phyloP scores from a whole-genome alignment of 2,797 vertebrate genomes.

The Furcifer pardalis region DNA sequence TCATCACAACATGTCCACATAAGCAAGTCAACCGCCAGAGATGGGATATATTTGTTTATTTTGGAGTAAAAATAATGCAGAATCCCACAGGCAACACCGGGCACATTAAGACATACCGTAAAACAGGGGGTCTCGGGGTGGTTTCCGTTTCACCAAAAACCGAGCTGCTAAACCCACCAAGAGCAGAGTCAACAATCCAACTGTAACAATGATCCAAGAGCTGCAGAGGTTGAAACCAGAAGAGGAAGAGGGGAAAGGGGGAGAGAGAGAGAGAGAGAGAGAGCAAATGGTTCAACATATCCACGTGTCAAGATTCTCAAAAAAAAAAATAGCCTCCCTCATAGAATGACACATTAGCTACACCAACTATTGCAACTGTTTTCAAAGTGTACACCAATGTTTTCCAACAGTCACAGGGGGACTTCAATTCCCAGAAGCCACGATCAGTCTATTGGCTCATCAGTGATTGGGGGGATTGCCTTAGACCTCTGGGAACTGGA shows the following conservation, averaged over 20 bases:
- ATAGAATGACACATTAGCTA: not conserved
- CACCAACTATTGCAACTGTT: not conserved
- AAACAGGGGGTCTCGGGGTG: slow-evolving; percentile 88
- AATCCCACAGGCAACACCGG: too few species aligned
- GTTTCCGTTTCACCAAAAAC: slow-evolving; percentile 84
- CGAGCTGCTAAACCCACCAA: slow-evolving; percentile 78
- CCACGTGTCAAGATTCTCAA: not conserved
- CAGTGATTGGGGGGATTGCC: too few species aligned
- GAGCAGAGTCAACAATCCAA: slow-evolving; percentile 80
- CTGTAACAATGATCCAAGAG: slow-evolving; percentile 80
- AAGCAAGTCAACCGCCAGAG: not conserved
- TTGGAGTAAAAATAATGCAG: too few species aligned
- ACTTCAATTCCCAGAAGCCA: too few species aligned
- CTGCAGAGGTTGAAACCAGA: slow-evolving; percentile 68
- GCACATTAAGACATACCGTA: slow-evolving; percentile 79
- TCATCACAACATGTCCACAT: not conserved
- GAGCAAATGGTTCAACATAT: too few species aligned
- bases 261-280: not conserved
- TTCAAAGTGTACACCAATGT: not conserved
- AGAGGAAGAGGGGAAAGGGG: not conserved
- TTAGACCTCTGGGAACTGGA: too few species aligned
- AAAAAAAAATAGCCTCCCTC: too few species aligned
- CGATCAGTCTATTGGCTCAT: too few species aligned
- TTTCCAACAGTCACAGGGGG: too few species aligned
- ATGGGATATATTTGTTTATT: too few species aligned